phyloP scores from a whole-genome alignment of 2,888 invertebrate genomes.

The Salticus scenicus region DNA sequence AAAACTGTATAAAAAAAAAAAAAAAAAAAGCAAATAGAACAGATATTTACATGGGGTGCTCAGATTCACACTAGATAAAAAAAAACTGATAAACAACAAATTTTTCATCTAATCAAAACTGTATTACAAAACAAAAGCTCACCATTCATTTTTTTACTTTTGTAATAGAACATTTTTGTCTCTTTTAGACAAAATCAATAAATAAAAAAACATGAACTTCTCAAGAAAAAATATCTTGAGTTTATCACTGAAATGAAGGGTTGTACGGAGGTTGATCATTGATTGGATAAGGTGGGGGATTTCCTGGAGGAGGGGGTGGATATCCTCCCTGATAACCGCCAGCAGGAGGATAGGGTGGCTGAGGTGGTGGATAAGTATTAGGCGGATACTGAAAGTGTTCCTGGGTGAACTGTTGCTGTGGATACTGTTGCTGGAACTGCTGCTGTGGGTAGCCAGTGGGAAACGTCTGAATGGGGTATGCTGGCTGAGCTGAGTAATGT shows the following conservation, averaged over 20 bases:
- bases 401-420: constrained; percentile 65
- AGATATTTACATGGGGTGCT: constrained; percentile 4
- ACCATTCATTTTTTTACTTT: not conserved
- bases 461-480: constrained; percentile 64
- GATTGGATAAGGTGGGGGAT: constrained; percentile 63
- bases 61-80: not conserved
- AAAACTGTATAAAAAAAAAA: too few relatives aligned
- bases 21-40: not conserved
- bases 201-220: not conserved
- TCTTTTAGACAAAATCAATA: not conserved
- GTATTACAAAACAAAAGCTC: constrained; percentile 3
- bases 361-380: constrained; percentile 50
- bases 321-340: constrained; percentile 61
- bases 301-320: constrained; percentile 56
- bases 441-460: constrained; percentile 64
- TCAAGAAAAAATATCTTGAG: not conserved
- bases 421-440: constrained; percentile 65
- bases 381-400: constrained; percentile 67
- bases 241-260: constrained; percentile 28
- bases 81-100: not conserved
- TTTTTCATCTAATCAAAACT: not conserved
- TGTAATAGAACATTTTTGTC: constrained; percentile 10
- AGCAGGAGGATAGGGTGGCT: constrained; percentile 38
- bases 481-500: constrained; percentile 64
- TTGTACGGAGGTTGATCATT: constrained; percentile 66